Evolutionary conservation across 2,113 vertebrate genomes (phyloP), one percentile per base, ranked within the genome.

Genomic region (Sakesphorus luctuosus): DNA sequence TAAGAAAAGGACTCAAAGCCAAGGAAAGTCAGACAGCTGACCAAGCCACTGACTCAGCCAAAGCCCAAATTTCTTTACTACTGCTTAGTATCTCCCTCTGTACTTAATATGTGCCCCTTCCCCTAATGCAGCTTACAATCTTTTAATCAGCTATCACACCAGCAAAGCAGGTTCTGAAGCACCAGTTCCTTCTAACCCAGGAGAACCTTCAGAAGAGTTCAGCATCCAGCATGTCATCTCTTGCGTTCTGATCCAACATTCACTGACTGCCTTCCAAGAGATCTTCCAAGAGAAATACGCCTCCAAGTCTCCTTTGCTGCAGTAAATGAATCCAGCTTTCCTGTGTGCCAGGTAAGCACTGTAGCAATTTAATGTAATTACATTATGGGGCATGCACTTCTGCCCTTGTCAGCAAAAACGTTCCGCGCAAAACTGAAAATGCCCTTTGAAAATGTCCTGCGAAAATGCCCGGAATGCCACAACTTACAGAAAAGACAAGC

Each of bases 211-310:
- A 74, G 65, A 35, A 36, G 19, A 61, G 13, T 11, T n/a, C 47
- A 59, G 35, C 1, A 0, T 3, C 36, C 47, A 59, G 35, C 1
- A 0, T 3, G 0, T 44, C 15, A 3, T 40, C 8, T 9, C 12
- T 46, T 31, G 24, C 59, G 20, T 69, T 85, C 53, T 61, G 11
- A 82, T 43, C 33, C 76, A 75, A 25, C 1, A 2, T 35, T 63
- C 4, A 0, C 29, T 31, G 2, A 0, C 15, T 38, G 35, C 65
- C 43, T 92, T 84, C 79, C 38, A 58, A 62, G 40, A 43, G 33
- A 6, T 53, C 84, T 87, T 49, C 43, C 40, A 43, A 43, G 14
- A 73, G 49, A 83, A 94, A 84, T 29, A 56, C 0, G 12, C 38
- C n/a, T 80, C 31, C 59, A 69, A 29, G 28, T 29, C 23, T 77